phyloP scores from a whole-genome alignment of 2,888 invertebrate genomes.

The Mycalesis mineus region DNA sequence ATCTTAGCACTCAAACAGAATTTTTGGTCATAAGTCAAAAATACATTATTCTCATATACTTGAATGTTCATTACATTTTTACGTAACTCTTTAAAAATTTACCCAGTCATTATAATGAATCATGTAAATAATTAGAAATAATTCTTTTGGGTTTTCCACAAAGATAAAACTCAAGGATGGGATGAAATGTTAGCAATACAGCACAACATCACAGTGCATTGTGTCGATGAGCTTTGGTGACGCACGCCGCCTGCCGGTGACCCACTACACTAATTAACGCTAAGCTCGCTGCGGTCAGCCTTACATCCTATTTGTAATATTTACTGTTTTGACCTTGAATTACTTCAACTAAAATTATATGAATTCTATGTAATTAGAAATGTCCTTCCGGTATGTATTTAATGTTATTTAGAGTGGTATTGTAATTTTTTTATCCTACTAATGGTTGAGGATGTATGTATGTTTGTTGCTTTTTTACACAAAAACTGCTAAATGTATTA shows the following conservation, averaged over 20 bases:
- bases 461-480: no score
- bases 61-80: not conserved
- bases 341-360: no score
- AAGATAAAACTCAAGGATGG: slow-evolving; percentile 9
- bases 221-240: slow-evolving; percentile 6
- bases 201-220: slow-evolving; percentile 9
- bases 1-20: no score
- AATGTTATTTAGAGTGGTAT: no score
- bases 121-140: not conserved
- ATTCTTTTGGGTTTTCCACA: slow-evolving; percentile 11
- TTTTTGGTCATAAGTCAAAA: no score
- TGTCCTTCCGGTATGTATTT: no score
- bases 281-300: slow-evolving; percentile 10
- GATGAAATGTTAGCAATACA: slow-evolving; percentile 2
- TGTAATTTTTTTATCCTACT: no score
- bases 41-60: no score
- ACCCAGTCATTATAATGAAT: not conserved
- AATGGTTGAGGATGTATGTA: no score
- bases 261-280: slow-evolving; percentile 20
- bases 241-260: slow-evolving; percentile 19
- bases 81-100: not conserved
- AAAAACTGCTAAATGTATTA: no score
- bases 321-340: slow-evolving; percentile 16
- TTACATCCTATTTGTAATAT: slow-evolving; percentile 14
- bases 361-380: no score